Evolutionary conservation across 2,113 vertebrate genomes (phyloP).

Genomic region (Syngnathus typhle): DNA sequence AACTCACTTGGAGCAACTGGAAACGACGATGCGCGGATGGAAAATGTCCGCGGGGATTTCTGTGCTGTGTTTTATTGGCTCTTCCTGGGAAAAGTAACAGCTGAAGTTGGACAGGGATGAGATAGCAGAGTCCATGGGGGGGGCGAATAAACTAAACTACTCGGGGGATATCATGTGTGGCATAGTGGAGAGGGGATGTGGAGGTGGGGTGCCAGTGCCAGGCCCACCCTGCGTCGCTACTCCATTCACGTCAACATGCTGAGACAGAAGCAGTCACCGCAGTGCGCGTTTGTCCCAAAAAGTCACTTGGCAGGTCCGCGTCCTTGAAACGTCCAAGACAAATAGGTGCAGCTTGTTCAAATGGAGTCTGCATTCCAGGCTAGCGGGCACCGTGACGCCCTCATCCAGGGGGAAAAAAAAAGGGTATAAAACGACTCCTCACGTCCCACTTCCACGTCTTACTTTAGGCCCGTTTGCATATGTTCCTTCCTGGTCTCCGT

Average conservation of each 20-base stretch:
- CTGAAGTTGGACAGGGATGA: constrained; percentile 43
- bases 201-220: background rate
- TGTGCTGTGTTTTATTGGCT: constrained; percentile 42
- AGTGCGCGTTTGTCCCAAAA: background rate
- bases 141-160: constrained; percentile 24
- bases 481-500: constrained; percentile 39
- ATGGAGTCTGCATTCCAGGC: constrained; percentile 65
- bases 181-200: constrained; percentile 16
- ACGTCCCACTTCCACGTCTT: constrained; percentile 67
- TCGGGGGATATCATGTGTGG: constrained; percentile 37
- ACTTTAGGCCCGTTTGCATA: constrained; percentile 53
- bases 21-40: constrained; percentile 20
- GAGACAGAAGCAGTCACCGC: constrained; percentile 16
- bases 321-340: constrained; percentile 38
- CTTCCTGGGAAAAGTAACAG: constrained; percentile 53
- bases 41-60: constrained; percentile 21
- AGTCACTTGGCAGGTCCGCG: constrained; percentile 12
- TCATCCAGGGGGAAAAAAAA: constrained; percentile 40
- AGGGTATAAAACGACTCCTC: constrained; percentile 38
- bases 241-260: constrained; percentile 57
- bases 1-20: constrained; percentile 20
- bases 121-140: constrained; percentile 44
- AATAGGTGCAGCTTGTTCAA: constrained; percentile 54
- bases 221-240: constrained; percentile 11
- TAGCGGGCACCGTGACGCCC: constrained; percentile 39